These are phyloP conservation scores for Neotragus moschatus DNA, from an alignment of 2,113 vertebrate species.

Conservation along the genomic window DNA sequence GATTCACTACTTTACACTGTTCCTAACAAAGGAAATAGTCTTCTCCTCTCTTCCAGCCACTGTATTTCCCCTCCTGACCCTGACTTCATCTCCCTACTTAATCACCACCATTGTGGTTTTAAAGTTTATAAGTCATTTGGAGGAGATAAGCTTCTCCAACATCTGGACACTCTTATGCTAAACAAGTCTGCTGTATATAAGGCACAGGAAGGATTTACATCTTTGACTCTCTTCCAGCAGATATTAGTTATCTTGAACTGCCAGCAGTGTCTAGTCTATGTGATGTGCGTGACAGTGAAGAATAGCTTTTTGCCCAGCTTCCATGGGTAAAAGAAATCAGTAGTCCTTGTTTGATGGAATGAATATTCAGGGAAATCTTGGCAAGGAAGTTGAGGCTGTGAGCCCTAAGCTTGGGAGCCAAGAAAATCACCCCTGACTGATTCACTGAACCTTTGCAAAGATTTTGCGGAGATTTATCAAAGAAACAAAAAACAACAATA, in stretches of 20 bases:
- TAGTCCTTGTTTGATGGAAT: background rate
- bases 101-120: background rate
- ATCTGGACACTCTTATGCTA: background rate
- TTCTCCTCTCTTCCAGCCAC: background rate
- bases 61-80: too few species aligned
- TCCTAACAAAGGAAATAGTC: background rate
- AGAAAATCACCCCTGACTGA: background rate
- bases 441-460: background rate
- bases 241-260: constrained; percentile 60
- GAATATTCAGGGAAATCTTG: constrained; percentile 41
- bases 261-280: constrained; percentile 19
- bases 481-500: background rate
- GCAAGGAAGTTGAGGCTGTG: background rate
- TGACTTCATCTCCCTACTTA: background rate
- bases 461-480: background rate
- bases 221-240: constrained; percentile 35
- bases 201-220: constrained; percentile 35
- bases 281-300: constrained; percentile 44
- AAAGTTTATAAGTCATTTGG: constrained; percentile 37
- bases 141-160: background rate
- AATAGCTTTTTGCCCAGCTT: constrained; percentile 17
- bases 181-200: constrained; percentile 10
- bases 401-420: background rate
- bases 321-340: background rate
- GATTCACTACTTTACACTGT: background rate